phyloP scores from a whole-genome alignment of 1,140 invertebrate genomes.

The Eciton burchellii region DNA sequence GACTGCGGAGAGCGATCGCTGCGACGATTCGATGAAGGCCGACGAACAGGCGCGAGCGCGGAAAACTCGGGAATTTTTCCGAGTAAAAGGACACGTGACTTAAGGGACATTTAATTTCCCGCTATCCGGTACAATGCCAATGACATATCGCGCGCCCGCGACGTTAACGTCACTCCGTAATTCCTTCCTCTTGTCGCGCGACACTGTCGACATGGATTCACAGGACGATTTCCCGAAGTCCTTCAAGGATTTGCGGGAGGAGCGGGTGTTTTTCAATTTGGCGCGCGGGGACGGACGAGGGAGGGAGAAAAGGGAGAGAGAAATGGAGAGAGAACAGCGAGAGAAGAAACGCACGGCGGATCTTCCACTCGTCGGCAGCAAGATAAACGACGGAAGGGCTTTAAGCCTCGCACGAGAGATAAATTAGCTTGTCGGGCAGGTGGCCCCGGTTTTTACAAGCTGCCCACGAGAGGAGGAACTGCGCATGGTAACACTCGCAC shows the following conservation, averaged over 20 bases:
- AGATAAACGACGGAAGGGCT: slow-evolving; percentile 81
- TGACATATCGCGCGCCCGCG: slow-evolving; percentile 12
- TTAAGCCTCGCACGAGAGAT: slow-evolving; percentile 80
- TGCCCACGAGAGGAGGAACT: slow-evolving; percentile 62
- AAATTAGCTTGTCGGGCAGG: slow-evolving; percentile 80
- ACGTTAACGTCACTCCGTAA: slow-evolving; percentile 45
- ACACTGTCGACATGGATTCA: slow-evolving; percentile 24
- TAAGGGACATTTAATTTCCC: slow-evolving; percentile 27
- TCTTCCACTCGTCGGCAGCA: slow-evolving; percentile 75
- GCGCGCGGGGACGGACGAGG: slow-evolving; percentile 40
- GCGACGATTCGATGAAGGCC: not conserved
- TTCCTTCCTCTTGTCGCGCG: slow-evolving; percentile 34
- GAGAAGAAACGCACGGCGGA: slow-evolving; percentile 68
- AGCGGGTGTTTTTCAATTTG: slow-evolving; percentile 75
- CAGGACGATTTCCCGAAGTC: slow-evolving; percentile 53
- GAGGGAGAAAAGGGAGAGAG: not conserved
- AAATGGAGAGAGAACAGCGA: slow-evolving; percentile 8
- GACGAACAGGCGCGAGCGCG: not conserved
- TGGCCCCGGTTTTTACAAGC: slow-evolving; percentile 76
- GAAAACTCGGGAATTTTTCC: not conserved
- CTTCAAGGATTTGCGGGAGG: slow-evolving; percentile 28
- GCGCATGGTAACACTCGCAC: slow-evolving; percentile 64
- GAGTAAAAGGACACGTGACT: slow-evolving; percentile 1
- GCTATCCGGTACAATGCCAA: not conserved
- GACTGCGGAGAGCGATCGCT: not conserved